Evolutionary conservation across 2,888 invertebrate species (phyloP), one percentile per base, ranked within the genome.

Genomic region (Coelopa pilipes): DNA sequence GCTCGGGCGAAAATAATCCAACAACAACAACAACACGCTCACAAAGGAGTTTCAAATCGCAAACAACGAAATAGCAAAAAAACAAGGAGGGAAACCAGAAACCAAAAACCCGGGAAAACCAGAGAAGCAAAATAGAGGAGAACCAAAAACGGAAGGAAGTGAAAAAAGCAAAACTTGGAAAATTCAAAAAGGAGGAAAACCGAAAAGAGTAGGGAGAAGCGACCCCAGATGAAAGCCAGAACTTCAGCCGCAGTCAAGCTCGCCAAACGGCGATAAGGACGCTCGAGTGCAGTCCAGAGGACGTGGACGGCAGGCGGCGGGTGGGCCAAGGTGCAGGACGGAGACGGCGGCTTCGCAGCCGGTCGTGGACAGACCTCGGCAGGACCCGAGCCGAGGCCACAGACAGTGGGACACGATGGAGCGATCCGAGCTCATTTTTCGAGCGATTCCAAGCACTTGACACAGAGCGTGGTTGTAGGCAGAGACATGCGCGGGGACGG

Each of bases 211-310:
- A 10, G 13, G 21, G 19, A 19, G 19, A 60, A 60, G 24, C 15
- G 12, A 12, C 19, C 24, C 19, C 60, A n/a, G 13, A n/a, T 60
- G 60, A 19, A 24, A 62, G 9, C 19, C 24, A n/a, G 21, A 62
- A 24, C 34, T 34, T 34, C 34, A 34, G 34, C 34, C 34, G 34
- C 34, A 34, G 34, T 7, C 4, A 34, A 34, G 68, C 68, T 57
- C 11, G 68, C 68, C 49, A 68, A 45, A 68, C 53, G 55, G 45
- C 34, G 68, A 68, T 68, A 55, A 55, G 45, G 55, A 45, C 68
- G 53, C 68, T 68, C 68, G 68, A 68, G 68, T 68, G 68, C 68
- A 24, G 15, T 49, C 21, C 63, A n/a, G n/a, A 4, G 17, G 17
- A 47, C 47, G 11, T 17, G 21, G 21, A 34, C 11, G 47, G n/a